phyloP scores from a whole-genome alignment of 2,113 vertebrate genomes.

The Hassar affinis region DNA sequence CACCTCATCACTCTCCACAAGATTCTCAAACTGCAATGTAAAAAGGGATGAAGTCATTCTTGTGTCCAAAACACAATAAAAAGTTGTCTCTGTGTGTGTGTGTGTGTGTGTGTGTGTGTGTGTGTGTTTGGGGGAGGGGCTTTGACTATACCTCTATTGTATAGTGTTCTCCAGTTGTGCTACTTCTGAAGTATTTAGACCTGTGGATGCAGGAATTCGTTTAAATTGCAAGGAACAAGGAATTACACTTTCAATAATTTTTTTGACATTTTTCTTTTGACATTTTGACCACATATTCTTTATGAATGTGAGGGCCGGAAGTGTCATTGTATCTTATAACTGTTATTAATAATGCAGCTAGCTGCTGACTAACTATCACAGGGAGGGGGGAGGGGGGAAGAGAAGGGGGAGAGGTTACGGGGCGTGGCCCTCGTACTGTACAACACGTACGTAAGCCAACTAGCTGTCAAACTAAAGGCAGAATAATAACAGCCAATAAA shows the following conservation, averaged over 20 bases:
- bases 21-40: conserved; percentile 75
- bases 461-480: not conserved
- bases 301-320: not conserved
- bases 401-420: not conserved
- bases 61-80: not conserved
- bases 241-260: not conserved
- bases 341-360: not conserved
- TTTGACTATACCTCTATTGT: conserved; percentile 61
- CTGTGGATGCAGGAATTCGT: conserved; percentile 46
- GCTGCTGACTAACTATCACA: not conserved
- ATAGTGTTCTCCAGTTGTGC: conserved; percentile 72
- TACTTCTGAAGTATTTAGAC: conserved; percentile 75
- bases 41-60: not conserved
- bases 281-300: not conserved
- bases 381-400: not conserved
- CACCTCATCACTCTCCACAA: conserved; percentile 79
- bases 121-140: not conserved
- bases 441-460: not conserved
- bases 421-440: conserved; percentile 8
- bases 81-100: not conserved
- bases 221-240: not conserved
- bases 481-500: not conserved
- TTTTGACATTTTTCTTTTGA: not conserved
- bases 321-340: not conserved
- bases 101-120: not conserved